phyloP scores from a whole-genome alignment of 2,888 invertebrate genomes.

The Lasioglossum vierecki region DNA sequence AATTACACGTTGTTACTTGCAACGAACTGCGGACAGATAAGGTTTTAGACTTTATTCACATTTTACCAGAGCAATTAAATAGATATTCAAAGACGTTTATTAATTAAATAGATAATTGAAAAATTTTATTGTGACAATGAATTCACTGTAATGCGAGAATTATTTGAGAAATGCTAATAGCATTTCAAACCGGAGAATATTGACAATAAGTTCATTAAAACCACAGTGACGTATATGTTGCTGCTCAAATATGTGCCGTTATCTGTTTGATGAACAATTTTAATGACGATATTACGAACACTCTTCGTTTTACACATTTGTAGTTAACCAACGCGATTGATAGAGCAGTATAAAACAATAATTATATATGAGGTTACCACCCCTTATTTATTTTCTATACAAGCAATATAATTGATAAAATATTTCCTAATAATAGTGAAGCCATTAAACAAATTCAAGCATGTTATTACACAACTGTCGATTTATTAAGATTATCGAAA shows the following conservation, averaged over 20 bases:
- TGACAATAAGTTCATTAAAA: neutral
- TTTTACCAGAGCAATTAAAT: neutral
- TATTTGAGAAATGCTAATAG: neutral
- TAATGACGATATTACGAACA: neutral
- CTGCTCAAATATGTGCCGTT: neutral
- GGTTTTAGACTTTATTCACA: neutral
- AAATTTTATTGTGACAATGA: neutral
- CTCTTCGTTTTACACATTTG: neutral
- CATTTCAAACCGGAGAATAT: neutral
- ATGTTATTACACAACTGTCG: too few species aligned
- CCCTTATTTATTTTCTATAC: too few species aligned
- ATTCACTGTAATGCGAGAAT: neutral
- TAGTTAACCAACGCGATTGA: neutral
- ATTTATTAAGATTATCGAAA: too few species aligned
- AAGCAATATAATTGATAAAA: too few species aligned
- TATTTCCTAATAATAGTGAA: neutral
- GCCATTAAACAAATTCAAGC: too few species aligned
- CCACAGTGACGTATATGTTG: neutral
- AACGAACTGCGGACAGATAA: conserved; percentile 67
- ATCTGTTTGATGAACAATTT: neutral
- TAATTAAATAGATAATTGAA: neutral
- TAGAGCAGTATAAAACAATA: neutral
- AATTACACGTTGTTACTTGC: conserved; percentile 55
- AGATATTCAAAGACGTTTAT: neutral
- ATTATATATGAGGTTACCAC: too few species aligned